Evolutionary conservation across 2,113 vertebrate species (phyloP).

Genomic region (Entomyzon cyanotis): DNA sequence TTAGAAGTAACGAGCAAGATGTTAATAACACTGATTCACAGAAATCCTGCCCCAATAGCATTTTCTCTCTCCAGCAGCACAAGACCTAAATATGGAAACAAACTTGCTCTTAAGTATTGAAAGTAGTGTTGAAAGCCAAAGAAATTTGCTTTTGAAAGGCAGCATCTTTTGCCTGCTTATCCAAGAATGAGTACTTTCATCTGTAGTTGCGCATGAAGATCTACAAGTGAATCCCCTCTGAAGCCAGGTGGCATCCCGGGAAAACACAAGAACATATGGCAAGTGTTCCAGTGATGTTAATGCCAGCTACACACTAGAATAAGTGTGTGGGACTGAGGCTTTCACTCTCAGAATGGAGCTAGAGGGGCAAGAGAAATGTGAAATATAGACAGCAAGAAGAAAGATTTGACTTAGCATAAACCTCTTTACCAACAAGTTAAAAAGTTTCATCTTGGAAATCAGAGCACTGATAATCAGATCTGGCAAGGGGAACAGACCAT

Average conservation of each 20-base stretch:
- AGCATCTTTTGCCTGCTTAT: background rate
- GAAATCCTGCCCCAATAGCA: background rate
- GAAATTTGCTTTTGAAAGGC: background rate
- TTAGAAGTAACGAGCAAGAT: fast-evolving
- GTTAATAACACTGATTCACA: background rate
- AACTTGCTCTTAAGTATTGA: background rate
- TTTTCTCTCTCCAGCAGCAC: background rate
- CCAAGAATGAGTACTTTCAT: background rate
- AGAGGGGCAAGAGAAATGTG: background rate
- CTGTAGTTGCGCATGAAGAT: background rate
- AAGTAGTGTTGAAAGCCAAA: background rate
- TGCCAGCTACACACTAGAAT: background rate
- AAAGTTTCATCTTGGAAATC: background rate
- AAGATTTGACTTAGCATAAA: background rate
- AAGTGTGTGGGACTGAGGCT: fast-evolving
- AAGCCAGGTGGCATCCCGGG: background rate
- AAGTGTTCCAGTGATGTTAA: background rate
- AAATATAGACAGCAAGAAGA: background rate
- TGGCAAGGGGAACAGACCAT: background rate
- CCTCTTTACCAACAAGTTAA: background rate
- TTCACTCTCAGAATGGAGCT: background rate
- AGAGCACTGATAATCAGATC: background rate
- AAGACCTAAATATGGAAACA: background rate
- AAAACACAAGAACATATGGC: background rate
- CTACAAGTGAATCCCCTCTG: background rate